These are phyloP conservation scores for Calonectris borealis DNA, from an alignment of 2,113 vertebrate species.

Conservation along the genomic window DNA sequence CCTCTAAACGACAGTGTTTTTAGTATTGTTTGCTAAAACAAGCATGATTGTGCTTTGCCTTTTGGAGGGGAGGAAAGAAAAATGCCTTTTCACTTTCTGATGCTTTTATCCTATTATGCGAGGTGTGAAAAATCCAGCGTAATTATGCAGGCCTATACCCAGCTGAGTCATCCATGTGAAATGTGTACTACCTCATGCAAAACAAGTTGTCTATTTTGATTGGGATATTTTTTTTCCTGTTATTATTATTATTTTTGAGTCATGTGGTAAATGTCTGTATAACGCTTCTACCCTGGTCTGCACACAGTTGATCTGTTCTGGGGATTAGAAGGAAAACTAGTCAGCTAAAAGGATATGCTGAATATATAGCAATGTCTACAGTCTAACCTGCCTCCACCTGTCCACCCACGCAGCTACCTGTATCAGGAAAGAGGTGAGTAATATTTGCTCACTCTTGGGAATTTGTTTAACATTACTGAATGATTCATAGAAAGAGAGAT, in stretches of 20 bases:
- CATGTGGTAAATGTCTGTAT: conserved; percentile 17
- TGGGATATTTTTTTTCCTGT: neutral
- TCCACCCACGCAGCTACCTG: neutral
- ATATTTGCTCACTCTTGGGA: conserved; percentile 23
- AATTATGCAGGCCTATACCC: neutral
- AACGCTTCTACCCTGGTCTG: neutral
- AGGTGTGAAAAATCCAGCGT: neutral
- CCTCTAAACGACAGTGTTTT: neutral
- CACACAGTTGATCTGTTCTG: neutral
- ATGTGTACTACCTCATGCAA: neutral
- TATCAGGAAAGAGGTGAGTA: conserved; percentile 38
- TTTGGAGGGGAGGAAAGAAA: neutral
- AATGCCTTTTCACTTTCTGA: neutral
- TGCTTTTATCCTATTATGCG: neutral
- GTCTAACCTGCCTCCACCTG: conserved; percentile 44
- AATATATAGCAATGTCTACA: conserved; percentile 14
- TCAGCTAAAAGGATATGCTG: neutral
- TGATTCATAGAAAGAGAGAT: conserved; percentile 9
- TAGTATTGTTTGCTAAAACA: neutral
- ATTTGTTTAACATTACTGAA: neutral
- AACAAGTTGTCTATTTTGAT: conserved; percentile 23
- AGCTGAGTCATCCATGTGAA: conserved; percentile 12
- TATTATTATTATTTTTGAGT: neutral
- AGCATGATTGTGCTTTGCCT: neutral
- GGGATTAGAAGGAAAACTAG: conserved; percentile 26